Conservation (phyloP, 2,888 invertebrate species). For the Pandemis cinnamomeana region DNA sequence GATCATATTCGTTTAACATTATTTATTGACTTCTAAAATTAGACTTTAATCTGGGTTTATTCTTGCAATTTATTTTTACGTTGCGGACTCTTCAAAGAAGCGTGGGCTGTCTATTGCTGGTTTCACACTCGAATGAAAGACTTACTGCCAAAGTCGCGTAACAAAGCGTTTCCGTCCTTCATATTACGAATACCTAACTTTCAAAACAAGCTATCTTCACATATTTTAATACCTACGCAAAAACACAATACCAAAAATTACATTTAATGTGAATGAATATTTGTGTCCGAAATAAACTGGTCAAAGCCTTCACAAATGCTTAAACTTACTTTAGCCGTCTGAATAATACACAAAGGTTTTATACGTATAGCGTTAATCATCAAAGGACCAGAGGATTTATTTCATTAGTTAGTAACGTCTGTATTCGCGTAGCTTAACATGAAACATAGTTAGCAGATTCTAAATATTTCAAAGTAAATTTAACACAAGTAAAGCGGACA, state of each 20-base stretch:
- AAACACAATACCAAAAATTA: background rate
- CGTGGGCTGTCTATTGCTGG: slow-evolving; percentile 31
- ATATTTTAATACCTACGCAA: background rate
- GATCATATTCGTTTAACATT: too few species aligned
- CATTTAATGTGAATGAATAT: background rate
- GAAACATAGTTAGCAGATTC: background rate
- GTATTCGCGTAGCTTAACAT: slow-evolving; percentile 3
- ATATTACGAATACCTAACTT: slow-evolving; percentile 20
- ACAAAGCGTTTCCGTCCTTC: slow-evolving; percentile 36
- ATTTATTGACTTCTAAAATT: background rate
- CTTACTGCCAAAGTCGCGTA: slow-evolving; percentile 33
- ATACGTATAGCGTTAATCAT: background rate
- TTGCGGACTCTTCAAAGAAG: slow-evolving; percentile 19
- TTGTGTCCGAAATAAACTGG: background rate
- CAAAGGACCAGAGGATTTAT: slow-evolving; percentile 14
- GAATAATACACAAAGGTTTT: slow-evolving; percentile 2
- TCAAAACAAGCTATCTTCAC: slow-evolving; percentile 7
- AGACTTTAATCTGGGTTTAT: slow-evolving; percentile 2
- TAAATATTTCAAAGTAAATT: background rate
- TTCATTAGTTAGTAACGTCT: slow-evolving; percentile 3
- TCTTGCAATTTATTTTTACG: slow-evolving; percentile 11
- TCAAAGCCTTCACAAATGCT: background rate
- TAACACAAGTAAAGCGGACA: background rate
- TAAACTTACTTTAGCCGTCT: slow-evolving; percentile 1
- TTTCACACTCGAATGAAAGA: slow-evolving; percentile 36